Evolutionary conservation across 2,888 invertebrate species (phyloP), one percentile per base, ranked within the genome.

Genomic region (Pantelozetes paolii): DNA sequence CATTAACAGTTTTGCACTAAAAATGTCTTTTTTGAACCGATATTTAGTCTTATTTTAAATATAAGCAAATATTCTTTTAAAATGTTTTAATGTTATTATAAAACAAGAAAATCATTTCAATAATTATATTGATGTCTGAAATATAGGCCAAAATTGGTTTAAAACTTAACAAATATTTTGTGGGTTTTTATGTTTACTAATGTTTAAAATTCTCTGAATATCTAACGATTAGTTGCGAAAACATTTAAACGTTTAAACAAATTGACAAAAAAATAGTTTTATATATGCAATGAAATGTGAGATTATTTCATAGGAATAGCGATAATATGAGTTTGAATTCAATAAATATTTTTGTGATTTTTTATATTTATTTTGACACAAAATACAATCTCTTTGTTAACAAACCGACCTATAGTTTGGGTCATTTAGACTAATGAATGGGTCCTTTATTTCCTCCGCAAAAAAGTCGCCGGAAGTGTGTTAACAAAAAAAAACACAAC

Each of bases 371-470:
- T 36, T 36, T 5, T 9, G 36, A 36, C 36, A 36, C 5, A 36
- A 36, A 36, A 9, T 9, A 36, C 6, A 36, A 8, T 8, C 9
- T 36, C 9, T 36, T 36, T 36, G 36, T 8, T 36, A 8, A 5
- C 5, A 36, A 36, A 36, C 9, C 36, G 9, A 36, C 9, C 36
- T 8, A 36, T 36, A 36, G 36, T 8, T 36, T 9, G 36, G 36
- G 36, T 36, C 36, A 36, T 36, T 36, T 36, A 36, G 36, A 36
- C 45, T 45, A 45, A 45, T 45, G 45, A 45, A 45, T 45, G 80
- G 82, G 81, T 81, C 81, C 88, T 87, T 75, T 36, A 36, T 76
- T 71, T 73, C 42, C 54, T 54, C 18, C 13, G 54, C 23, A 15
- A 36, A 36, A 36, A 8, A 36, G 6, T 36, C 36, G 26, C 54